Evolutionary conservation across 2,888 invertebrate genomes (phyloP).

Genomic region (Tachina fera): DNA sequence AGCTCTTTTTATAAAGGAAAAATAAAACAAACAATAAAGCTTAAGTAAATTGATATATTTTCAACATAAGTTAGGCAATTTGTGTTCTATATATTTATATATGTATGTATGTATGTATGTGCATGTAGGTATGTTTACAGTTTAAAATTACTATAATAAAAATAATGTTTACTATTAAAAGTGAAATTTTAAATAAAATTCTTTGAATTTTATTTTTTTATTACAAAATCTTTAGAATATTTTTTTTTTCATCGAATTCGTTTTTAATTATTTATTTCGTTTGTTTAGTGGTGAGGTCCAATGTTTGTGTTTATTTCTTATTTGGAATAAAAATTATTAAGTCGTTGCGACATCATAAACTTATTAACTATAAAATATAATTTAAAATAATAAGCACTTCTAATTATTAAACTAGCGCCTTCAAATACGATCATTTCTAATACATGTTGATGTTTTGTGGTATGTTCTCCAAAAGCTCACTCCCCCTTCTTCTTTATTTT

Average conservation of each 20-base stretch:
- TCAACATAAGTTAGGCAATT: slow-evolving; percentile 57
- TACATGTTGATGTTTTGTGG: background rate
- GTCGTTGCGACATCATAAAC: slow-evolving; percentile 60
- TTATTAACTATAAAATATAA: slow-evolving; percentile 53
- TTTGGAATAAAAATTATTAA: slow-evolving; percentile 25
- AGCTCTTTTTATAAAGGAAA: slow-evolving; percentile 29
- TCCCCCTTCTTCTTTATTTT: slow-evolving; percentile 21
- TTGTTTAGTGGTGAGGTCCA: slow-evolving; percentile 65
- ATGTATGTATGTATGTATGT: background rate
- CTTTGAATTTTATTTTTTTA: slow-evolving; percentile 55
- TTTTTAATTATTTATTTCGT: slow-evolving; percentile 48
- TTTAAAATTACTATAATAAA: slow-evolving; percentile 23
- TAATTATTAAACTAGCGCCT: slow-evolving; percentile 58
- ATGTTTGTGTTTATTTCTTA: slow-evolving; percentile 33
- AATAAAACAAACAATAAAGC: slow-evolving; percentile 47
- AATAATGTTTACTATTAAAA: slow-evolving; percentile 5
- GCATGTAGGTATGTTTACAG: background rate
- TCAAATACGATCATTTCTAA: slow-evolving; percentile 42
- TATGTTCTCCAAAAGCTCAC: slow-evolving; percentile 52
- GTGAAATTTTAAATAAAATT: slow-evolving; percentile 42
- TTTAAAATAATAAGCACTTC: slow-evolving; percentile 50
- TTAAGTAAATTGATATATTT: slow-evolving; percentile 51
- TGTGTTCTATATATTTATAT: slow-evolving; percentile 23
- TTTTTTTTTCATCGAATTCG: slow-evolving; percentile 47
- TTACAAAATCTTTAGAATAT: slow-evolving; percentile 42